These are phyloP conservation scores for Empis livida DNA, from an alignment of 2,888 invertebrate species.

Conservation along the genomic window DNA sequence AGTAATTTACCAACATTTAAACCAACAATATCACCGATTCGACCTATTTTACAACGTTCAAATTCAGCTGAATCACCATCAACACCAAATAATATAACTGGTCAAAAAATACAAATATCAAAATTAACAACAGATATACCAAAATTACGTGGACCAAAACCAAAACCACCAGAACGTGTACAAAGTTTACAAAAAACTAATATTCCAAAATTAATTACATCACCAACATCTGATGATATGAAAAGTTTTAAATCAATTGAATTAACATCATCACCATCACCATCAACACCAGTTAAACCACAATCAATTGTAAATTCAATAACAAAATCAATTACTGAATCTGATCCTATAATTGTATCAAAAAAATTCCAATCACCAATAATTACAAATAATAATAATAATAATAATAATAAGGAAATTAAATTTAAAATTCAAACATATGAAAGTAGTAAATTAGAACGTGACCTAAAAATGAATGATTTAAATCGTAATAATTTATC, in stretches of 20 bases:
- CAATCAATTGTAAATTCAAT: neutral
- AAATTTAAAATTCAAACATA: slow-evolving; percentile 34
- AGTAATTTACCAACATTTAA: slow-evolving; percentile 14
- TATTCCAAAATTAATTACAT: slow-evolving; percentile 24
- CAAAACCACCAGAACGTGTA: slow-evolving; percentile 32
- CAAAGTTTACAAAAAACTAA: slow-evolving; percentile 31
- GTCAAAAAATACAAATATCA: slow-evolving; percentile 1
- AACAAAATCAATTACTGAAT: neutral
- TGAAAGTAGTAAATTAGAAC: slow-evolving; percentile 25
- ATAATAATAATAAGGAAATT: slow-evolving; percentile 30
- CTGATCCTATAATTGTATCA: neutral
- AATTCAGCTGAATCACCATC: slow-evolving; percentile 25
- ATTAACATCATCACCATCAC: too few species aligned
- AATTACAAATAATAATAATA: slow-evolving; percentile 11
- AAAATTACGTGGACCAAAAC: slow-evolving; percentile 25
- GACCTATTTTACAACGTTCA: slow-evolving; percentile 20
- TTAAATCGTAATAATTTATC: neutral
- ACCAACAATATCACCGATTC: slow-evolving; percentile 15
- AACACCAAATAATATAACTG: neutral
- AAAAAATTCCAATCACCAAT: slow-evolving; percentile 13
- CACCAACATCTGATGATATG: slow-evolving; percentile 22
- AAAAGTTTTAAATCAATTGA: slow-evolving; percentile 25
- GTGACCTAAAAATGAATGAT: slow-evolving; percentile 13
- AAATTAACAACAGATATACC: slow-evolving; percentile 12
- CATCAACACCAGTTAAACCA: neutral